Percentiles rank a stretch among this genome's conserved stretches.
These are phyloP conservation scores for Meriones psammophilus DNA, from an alignment of 2,797 vertebrate genomes.

Conservation along the genomic window DNA sequence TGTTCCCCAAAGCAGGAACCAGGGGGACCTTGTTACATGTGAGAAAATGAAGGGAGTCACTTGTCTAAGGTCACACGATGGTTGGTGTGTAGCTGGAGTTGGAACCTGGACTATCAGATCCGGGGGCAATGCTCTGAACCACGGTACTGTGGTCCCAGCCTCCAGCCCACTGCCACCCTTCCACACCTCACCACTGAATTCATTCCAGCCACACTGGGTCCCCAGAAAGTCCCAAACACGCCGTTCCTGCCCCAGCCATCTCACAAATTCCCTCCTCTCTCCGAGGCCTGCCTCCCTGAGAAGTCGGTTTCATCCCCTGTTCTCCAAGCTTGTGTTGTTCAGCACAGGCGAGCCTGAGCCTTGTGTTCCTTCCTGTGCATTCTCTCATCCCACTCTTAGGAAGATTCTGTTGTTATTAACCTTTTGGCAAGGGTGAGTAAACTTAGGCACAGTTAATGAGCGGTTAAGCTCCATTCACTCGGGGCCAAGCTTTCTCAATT, in stretches of 20 bases:
- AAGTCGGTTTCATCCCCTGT: background rate
- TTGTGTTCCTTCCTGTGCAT: background rate
- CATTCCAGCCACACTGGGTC: background rate
- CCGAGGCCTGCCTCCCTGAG: rapidly evolving
- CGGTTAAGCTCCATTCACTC: background rate
- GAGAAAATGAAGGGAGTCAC: background rate
- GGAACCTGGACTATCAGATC: background rate
- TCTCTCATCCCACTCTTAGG: background rate
- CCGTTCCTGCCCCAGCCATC: background rate
- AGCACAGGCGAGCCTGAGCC: background rate
- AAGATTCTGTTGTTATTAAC: background rate
- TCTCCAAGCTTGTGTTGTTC: slow-evolving; percentile 27
- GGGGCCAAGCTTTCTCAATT: background rate
- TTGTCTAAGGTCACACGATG: background rate
- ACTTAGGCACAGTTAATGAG: background rate
- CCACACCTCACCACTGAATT: background rate
- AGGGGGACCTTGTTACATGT: background rate
- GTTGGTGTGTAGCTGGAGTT: background rate
- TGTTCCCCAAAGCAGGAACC: background rate
- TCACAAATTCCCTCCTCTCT: background rate
- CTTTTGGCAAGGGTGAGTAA: background rate
- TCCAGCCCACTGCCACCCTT: background rate
- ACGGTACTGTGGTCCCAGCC: background rate
- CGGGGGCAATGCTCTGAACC: background rate
- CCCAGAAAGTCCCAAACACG: background rate